A percentile compares a stretch with the other conserved stretches of the same genome.
Conservation (phyloP, 2,797 vertebrate species). For the Periophthalmus magnuspinnatus region DNA sequence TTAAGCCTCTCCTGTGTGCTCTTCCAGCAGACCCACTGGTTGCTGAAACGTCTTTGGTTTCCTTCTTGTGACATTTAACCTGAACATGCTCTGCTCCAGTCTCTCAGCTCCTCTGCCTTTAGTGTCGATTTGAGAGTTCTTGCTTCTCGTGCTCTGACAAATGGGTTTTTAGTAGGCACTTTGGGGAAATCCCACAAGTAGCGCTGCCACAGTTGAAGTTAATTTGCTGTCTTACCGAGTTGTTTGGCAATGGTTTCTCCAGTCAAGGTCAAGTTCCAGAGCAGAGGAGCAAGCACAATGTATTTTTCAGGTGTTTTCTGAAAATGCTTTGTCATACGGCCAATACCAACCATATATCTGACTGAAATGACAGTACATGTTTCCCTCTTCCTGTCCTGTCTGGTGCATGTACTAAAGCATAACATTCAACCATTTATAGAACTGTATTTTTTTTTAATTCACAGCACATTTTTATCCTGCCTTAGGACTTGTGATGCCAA, state of each 20-base stretch:
- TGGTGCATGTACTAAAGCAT: neutral
- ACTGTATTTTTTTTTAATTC: neutral
- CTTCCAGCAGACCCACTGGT: constrained; percentile 43
- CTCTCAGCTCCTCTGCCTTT: constrained; percentile 27
- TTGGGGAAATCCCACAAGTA: constrained; percentile 11
- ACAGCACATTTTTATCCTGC: no score
- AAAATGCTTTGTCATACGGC: constrained; percentile 11
- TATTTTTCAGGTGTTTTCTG: constrained; percentile 20
- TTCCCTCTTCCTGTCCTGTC: neutral
- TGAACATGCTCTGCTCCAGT: neutral
- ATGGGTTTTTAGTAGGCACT: constrained; percentile 15
- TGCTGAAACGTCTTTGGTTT: constrained; percentile 45
- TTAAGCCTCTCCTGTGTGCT: constrained; percentile 18
- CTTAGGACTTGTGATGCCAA: no score
- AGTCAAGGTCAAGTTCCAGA: constrained; percentile 38
- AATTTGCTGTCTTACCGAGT: constrained; percentile 14
- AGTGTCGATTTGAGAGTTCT: constrained; percentile 12
- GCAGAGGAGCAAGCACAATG: constrained; percentile 14
- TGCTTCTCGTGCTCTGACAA: constrained; percentile 22
- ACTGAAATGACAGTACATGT: neutral
- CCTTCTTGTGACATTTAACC: constrained; percentile 27
- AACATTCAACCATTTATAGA: neutral
- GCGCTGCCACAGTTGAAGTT: constrained; percentile 12
- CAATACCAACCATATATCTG: neutral
- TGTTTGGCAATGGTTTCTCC: constrained; percentile 22